Base-by-base conservation (phyloP, 1,140 invertebrate species). In the Zophobas morio region DNA sequence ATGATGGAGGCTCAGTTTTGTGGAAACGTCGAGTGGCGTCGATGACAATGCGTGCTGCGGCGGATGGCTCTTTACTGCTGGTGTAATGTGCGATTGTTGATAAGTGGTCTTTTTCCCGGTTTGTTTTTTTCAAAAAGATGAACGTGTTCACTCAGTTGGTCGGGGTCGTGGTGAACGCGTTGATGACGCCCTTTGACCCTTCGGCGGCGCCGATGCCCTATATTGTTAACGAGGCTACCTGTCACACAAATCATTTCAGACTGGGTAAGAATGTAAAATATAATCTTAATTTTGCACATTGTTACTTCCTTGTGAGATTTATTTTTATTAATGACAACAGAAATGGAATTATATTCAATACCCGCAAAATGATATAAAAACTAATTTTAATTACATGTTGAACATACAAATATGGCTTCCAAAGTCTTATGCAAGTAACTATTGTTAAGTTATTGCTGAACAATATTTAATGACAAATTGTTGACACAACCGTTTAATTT, bases 101-200 rank as follows among this genome's bases (percentile, higher is more conserved):
- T 20, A 20, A 20, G 32, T 42, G 40, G 4, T 46, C 0, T 70
- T 32, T 6, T n/a, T 39, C 5, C 6, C 42, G 6, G 42, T 46
- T 46, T 4, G 42, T 46, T 46, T 6, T 46, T 32, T 34, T 4
- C 36, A 1, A 51, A 37, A 72, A 42, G 35, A 76, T 76, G 75
- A 76, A 76, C 8, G 75, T 76, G 20, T 49, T 76, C 35, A 56
- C 75, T 35, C 66, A 76, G 20, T 47, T 56, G 56, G 35, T 76
- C 20, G 75, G 75, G 3, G 46, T 71, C 6, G 37, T 56, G 4
- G 4, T 76, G 8, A 76, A 76, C 57, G 40, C 71, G 34, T 49
- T 76, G 3, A 76, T 76, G 63, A 54, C 57, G 5, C 75, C 75
- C 1, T 76, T 76, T 37, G 47, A 60, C 33, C 40, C 47, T 32